Conservation (phyloP, 2,888 invertebrate species). For the Monopis laevigella region DNA sequence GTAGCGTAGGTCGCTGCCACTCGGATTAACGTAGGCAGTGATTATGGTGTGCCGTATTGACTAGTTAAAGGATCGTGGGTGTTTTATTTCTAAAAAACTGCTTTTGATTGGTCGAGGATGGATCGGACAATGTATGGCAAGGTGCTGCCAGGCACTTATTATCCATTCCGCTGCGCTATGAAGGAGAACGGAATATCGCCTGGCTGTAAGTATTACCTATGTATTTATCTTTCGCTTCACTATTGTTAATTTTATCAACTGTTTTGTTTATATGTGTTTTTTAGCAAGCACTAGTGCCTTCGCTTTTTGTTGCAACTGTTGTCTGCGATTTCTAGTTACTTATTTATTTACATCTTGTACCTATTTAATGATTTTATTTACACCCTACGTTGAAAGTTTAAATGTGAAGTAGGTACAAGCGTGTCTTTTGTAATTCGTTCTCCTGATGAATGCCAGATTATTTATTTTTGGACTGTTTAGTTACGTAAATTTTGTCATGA, state of each 20-base stretch:
- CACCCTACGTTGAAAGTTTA: too few relatives aligned
- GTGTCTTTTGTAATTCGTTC: constrained; percentile 7
- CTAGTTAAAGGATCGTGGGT: constrained; percentile 48
- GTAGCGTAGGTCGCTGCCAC: too few relatives aligned
- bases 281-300: too few relatives aligned
- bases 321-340: too few relatives aligned
- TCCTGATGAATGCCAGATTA: constrained; percentile 13
- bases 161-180: constrained; percentile 85
- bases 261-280: too few relatives aligned
- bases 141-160: constrained; percentile 83
- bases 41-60: constrained; percentile 53
- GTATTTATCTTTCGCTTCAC: neutral
- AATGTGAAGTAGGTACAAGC: neutral
- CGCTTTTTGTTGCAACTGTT: too few relatives aligned
- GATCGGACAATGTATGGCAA: constrained; percentile 93
- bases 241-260: too few relatives aligned
- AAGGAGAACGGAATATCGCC: constrained; percentile 84
- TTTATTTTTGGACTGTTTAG: constrained; percentile 41
- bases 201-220: constrained; percentile 77
- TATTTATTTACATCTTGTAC: too few relatives aligned
- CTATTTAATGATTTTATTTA: too few relatives aligned
- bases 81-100: constrained; percentile 49
- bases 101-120: constrained; percentile 68
- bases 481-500: constrained; percentile 27
- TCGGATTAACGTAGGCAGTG: constrained; percentile 37